phyloP scores from a whole-genome alignment of 2,888 invertebrate genomes.

The Hylaea fasciaria region DNA sequence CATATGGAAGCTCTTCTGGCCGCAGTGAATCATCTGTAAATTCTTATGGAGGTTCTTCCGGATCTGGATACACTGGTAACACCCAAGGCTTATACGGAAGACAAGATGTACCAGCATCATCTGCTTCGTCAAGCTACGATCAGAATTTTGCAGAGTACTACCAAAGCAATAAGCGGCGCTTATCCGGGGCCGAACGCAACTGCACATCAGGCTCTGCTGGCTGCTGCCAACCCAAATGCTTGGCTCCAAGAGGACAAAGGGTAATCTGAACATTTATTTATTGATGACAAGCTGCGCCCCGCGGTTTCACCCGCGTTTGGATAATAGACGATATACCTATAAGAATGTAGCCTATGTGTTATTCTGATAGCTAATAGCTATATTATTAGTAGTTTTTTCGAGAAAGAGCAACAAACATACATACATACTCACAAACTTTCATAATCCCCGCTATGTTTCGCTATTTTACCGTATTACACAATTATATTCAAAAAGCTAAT shows the following conservation, averaged over 20 bases:
- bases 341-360: too few species aligned
- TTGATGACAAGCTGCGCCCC: too few species aligned
- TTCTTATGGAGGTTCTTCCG: slow-evolving; percentile 4
- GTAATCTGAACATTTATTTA: slow-evolving; percentile 66
- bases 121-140: slow-evolving; percentile 32
- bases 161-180: slow-evolving; percentile 71
- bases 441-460: too few species aligned
- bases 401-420: too few species aligned
- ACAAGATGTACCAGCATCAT: slow-evolving; percentile 39
- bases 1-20: slow-evolving; percentile 39
- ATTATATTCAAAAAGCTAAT: too few species aligned
- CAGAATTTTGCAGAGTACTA: slow-evolving; percentile 69
- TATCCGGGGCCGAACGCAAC: slow-evolving; percentile 79
- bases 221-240: slow-evolving; percentile 93
- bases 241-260: slow-evolving; percentile 94
- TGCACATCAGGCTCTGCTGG: slow-evolving; percentile 85
- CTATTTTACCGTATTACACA: too few species aligned
- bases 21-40: too few species aligned
- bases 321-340: too few species aligned
- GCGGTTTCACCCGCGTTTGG: too few species aligned
- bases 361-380: too few species aligned
- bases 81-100: slow-evolving; percentile 50
- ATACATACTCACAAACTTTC: too few species aligned
- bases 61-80: slow-evolving; percentile 14
- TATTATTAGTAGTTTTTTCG: too few species aligned